Evolutionary conservation across 2,797 vertebrate species (phyloP).

Genomic region (Scolopax rusticola): DNA sequence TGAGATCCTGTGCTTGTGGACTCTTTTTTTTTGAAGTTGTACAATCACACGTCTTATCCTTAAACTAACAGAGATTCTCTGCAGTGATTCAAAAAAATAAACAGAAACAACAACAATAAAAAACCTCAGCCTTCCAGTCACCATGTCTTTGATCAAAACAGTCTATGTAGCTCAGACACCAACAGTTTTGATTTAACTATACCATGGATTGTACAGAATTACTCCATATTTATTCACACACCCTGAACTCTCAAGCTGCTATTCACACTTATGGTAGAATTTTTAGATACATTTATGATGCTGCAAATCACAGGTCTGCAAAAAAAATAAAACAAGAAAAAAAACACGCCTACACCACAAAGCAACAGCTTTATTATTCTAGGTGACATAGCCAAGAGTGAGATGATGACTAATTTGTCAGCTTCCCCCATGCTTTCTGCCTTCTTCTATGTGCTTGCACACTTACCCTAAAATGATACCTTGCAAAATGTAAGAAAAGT

Average conservation of each 20-base stretch:
- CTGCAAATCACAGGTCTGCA: not conserved
- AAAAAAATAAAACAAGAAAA: not conserved
- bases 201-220: not conserved
- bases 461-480: not conserved
- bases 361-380: not conserved
- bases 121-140: not conserved
- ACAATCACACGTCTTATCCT: not conserved
- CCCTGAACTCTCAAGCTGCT: not conserved
- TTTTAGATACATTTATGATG: not conserved
- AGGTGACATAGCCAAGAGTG: not conserved
- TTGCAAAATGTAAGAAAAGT: not conserved
- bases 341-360: not conserved
- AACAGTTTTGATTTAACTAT: not conserved
- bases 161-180: not conserved
- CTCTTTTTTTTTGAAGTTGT: not conserved
- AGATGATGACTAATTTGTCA: not conserved
- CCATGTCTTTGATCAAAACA: not conserved
- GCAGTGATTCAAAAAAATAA: not conserved
- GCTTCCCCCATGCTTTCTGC: not conserved
- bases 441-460: not conserved
- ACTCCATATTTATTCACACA: not conserved
- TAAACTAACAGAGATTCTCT: not conserved
- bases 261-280: not conserved
- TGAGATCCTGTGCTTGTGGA: not conserved
- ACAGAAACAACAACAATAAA: not conserved